Conservation (phyloP, 2,888 invertebrate species). For the Plebejus melissa region DNA sequence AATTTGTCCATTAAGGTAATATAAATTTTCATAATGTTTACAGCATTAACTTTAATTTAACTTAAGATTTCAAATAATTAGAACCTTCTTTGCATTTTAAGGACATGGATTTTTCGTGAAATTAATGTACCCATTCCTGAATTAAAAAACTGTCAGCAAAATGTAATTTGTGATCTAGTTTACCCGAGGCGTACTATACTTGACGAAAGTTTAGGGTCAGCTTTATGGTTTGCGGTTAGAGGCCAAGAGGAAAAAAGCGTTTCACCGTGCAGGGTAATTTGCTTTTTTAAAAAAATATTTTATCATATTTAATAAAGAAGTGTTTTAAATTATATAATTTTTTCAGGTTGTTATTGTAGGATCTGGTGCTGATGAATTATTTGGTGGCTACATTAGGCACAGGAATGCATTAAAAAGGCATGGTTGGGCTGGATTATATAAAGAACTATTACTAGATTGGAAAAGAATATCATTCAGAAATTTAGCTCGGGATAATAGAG, state of each 20-base stretch:
- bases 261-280: slow-evolving; percentile 82
- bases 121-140: slow-evolving; percentile 85
- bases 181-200: slow-evolving; percentile 92
- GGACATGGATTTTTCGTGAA: slow-evolving; percentile 91
- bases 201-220: slow-evolving; percentile 97
- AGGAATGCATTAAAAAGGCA: slow-evolving; percentile 83
- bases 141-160: slow-evolving; percentile 76
- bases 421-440: slow-evolving; percentile 75
- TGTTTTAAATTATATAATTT: not conserved
- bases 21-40: not conserved
- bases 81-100: slow-evolving; percentile 42
- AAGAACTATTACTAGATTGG: slow-evolving; percentile 88
- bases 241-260: slow-evolving; percentile 78
- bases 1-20: slow-evolving; percentile 81
- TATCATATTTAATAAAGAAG: not conserved
- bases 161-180: slow-evolving; percentile 86
- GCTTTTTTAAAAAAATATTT: not conserved
- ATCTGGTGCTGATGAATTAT: slow-evolving; percentile 98
- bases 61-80: not conserved
- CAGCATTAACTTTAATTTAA: not conserved
- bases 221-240: slow-evolving; percentile 97
- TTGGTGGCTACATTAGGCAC: slow-evolving; percentile 96
- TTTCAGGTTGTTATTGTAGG: slow-evolving; percentile 88
- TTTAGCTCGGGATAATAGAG: slow-evolving; percentile 95
- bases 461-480: slow-evolving; percentile 92